Evolutionary conservation across 2,797 vertebrate species (phyloP).

Genomic region (Pteropus rufus): DNA sequence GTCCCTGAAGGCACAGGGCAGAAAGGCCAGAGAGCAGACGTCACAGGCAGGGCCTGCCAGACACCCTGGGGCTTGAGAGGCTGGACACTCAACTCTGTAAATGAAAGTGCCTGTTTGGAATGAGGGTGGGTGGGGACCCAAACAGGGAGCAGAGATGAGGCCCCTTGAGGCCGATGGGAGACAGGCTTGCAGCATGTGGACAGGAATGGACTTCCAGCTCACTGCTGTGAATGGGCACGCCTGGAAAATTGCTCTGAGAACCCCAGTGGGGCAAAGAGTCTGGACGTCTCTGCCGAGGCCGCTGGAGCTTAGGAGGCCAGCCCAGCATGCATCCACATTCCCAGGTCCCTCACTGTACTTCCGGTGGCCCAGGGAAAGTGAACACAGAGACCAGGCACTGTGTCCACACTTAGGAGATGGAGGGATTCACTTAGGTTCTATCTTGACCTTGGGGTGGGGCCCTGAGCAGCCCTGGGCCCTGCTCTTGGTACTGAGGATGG

Average conservation of each 20-base stretch:
- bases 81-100: not conserved
- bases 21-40: not conserved
- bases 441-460: not conserved
- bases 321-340: not conserved
- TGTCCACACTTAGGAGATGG: not conserved
- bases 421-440: not conserved
- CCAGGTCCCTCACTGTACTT: not conserved
- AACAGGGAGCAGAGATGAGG: not conserved
- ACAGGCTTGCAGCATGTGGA: slow-evolving; percentile 26
- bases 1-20: slow-evolving; percentile 9
- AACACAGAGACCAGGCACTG: not conserved
- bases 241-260: not conserved
- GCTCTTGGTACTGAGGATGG: not conserved
- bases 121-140: not conserved
- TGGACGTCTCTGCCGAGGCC: not conserved
- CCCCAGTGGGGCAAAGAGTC: not conserved
- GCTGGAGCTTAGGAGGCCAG: not conserved
- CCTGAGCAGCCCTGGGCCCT: not conserved
- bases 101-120: not conserved
- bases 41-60: not conserved
- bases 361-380: not conserved
- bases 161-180: not conserved
- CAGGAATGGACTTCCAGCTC: slow-evolving; percentile 21
- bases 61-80: not conserved
- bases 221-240: not conserved